These are phyloP conservation scores for Mesoclemmys tuberculata DNA, from an alignment of 2,113 vertebrate genomes.

Conservation along the genomic window DNA sequence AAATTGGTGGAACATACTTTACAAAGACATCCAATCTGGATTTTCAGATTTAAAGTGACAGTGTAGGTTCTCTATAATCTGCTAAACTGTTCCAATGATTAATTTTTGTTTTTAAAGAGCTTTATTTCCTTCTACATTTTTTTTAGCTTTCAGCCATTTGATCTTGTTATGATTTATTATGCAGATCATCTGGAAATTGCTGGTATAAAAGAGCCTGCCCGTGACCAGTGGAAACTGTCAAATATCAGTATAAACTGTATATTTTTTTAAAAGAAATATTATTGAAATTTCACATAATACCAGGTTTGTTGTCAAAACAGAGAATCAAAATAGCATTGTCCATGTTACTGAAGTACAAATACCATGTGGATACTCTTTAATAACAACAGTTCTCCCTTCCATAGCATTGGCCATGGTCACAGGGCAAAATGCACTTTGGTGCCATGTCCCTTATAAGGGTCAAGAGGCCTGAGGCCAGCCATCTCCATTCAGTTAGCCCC, in stretches of 20 bases:
- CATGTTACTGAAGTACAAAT: not conserved
- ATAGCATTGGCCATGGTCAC: not conserved
- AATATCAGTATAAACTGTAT: not conserved
- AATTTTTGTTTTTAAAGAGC: not conserved
- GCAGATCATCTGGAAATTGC: not conserved
- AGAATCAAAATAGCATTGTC: not conserved
- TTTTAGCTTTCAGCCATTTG: not conserved
- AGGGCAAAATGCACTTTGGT: too few species aligned
- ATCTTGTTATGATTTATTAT: not conserved
- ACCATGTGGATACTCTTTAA: not conserved
- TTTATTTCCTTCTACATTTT: not conserved
- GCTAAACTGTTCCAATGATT: not conserved
- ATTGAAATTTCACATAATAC: not conserved
- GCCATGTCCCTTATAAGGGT: too few species aligned
- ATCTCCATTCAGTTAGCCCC: too few species aligned
- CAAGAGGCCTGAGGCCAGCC: too few species aligned
- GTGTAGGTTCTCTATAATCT: not conserved
- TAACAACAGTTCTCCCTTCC: not conserved
- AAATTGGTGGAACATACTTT: not conserved
- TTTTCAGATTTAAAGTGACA: too few species aligned
- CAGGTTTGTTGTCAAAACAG: not conserved
- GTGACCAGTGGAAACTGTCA: not conserved
- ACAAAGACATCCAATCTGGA: not conserved
- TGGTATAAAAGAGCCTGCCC: not conserved
- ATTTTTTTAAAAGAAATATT: not conserved